Percentiles rank a stretch among this genome's conserved stretches.
These are phyloP conservation scores for Gadopsis bispinosus DNA, from an alignment of 2,797 vertebrate genomes.

Conservation along the genomic window DNA sequence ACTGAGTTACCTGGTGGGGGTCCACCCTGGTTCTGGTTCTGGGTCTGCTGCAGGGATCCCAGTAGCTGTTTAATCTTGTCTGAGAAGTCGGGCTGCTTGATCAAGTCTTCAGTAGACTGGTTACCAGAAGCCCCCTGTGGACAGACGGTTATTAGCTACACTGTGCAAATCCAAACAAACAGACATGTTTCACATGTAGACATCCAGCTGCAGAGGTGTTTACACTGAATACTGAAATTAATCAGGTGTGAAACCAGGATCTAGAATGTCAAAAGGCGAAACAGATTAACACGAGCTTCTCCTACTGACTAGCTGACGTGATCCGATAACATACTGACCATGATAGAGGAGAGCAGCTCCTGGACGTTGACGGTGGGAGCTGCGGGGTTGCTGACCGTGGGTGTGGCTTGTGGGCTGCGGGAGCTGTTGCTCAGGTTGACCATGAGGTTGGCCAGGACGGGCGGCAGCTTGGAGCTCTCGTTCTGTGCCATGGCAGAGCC, in stretches of 20 bases:
- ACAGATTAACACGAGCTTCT: neutral
- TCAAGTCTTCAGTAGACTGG: constrained; percentile 92
- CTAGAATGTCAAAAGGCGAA: neutral
- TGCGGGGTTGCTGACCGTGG: constrained; percentile 72
- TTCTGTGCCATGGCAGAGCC: constrained; percentile 69
- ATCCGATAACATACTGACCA: constrained; percentile 80
- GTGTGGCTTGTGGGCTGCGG: constrained; percentile 80
- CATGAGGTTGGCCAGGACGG: constrained; percentile 94
- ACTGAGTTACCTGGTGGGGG: constrained; percentile 76
- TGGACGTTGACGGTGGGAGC: constrained; percentile 89
- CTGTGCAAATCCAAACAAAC: neutral
- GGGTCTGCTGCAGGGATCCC: constrained; percentile 88
- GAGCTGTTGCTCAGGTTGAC: constrained; percentile 88
- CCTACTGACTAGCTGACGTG: no score
- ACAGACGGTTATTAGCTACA: constrained; percentile 8
- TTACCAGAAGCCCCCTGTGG: constrained; percentile 87
- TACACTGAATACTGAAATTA: neutral
- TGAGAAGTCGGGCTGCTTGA: constrained; percentile 94
- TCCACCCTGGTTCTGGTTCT: constrained; percentile 78
- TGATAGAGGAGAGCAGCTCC: constrained; percentile 95
- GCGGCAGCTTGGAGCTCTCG: constrained; percentile 91
- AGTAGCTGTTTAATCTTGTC: constrained; percentile 95
- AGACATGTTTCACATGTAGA: neutral
- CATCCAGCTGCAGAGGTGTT: neutral
- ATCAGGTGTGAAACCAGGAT: neutral